Percentiles rank a stretch among this genome's conserved stretches.
Conservation (phyloP, 2,113 vertebrate genomes). For the Sphaerodactylus townsendi region DNA sequence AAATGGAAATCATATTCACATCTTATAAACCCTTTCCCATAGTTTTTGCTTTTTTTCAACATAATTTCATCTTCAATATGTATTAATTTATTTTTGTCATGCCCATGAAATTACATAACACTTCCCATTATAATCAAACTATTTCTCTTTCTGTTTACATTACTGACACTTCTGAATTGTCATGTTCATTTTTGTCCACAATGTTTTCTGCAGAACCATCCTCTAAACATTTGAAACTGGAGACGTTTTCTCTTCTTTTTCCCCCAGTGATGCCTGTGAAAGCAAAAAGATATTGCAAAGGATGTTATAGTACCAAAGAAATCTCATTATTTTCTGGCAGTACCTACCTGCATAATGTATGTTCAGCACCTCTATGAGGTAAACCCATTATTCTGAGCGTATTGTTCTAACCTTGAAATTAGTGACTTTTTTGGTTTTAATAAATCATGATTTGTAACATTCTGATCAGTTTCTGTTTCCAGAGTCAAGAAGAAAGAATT, state of each 20-base stretch:
- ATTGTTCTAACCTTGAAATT: conserved; percentile 50
- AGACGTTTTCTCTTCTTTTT: conserved; percentile 45
- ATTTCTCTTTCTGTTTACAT: conserved; percentile 25
- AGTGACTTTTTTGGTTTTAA: conserved; percentile 54
- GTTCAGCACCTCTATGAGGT: conserved; percentile 54
- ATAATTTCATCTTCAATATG: conserved; percentile 9
- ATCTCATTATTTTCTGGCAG: conserved; percentile 57
- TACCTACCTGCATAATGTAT: conserved; percentile 52
- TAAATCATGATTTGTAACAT: conserved; percentile 51
- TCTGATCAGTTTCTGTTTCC: conserved; percentile 33
- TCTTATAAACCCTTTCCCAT: not conserved
- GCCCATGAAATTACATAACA: conserved; percentile 42
- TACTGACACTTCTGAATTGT: conserved; percentile 8
- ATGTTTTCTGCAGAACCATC: conserved; percentile 28
- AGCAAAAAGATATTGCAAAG: conserved; percentile 63
- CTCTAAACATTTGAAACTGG: conserved; percentile 42
- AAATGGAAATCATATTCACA: conserved; percentile 30
- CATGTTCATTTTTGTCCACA: conserved; percentile 37
- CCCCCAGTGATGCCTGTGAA: conserved; percentile 54
- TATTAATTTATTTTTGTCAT: conserved; percentile 15
- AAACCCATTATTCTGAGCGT: conserved; percentile 53
- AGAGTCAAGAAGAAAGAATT: conserved; percentile 25
- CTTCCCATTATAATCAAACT: conserved; percentile 16
- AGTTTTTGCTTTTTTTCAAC: not conserved
- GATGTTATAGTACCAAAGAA: conserved; percentile 61